Evolutionary conservation across 2,888 invertebrate genomes (phyloP).

Genomic region (Chrysotoxum bicinctum): DNA sequence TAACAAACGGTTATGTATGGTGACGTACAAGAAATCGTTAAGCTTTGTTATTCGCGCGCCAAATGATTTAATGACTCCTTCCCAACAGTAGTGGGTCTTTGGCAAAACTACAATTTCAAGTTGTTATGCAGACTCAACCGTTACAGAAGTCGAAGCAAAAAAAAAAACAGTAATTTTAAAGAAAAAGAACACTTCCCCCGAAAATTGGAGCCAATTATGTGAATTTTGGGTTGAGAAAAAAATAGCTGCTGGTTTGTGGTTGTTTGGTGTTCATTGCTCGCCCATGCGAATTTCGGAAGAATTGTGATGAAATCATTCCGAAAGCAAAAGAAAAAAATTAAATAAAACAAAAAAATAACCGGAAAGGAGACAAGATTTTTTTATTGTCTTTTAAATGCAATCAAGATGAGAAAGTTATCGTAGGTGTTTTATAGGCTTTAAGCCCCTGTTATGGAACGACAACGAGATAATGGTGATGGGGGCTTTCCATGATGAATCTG

Average conservation of each 20-base stretch:
- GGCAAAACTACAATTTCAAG: conserved; percentile 4
- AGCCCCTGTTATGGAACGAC: not conserved
- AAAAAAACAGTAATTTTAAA: conserved; percentile 3
- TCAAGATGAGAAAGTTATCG: conserved; percentile 22
- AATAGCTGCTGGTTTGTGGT: not conserved
- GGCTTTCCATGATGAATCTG: conserved; percentile 3
- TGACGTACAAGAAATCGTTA: not conserved
- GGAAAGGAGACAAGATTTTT: conserved; percentile 5
- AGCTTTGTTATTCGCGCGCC: conserved; percentile 16
- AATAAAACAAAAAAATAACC: not conserved
- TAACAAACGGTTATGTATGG: not conserved
- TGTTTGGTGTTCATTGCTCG: conserved; percentile 3
- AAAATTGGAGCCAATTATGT: conserved; percentile 30
- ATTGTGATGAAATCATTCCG: conserved; percentile 21
- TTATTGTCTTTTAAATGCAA: conserved; percentile 2
- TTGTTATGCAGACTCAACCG: not conserved
- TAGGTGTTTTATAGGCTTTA: conserved; percentile 28
- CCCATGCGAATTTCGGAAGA: conserved; percentile 24
- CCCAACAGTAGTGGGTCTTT: not conserved
- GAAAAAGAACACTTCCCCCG: conserved; percentile 16
- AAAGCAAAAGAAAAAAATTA: not conserved
- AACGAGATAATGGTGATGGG: not conserved
- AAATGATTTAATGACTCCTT: conserved; percentile 26
- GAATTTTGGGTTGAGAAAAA: conserved; percentile 2
- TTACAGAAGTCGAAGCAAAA: not conserved